Evolutionary conservation across 35 echinoderm and acorn worm species (phyloP).

Genomic region (Ptychodera flava): DNA sequence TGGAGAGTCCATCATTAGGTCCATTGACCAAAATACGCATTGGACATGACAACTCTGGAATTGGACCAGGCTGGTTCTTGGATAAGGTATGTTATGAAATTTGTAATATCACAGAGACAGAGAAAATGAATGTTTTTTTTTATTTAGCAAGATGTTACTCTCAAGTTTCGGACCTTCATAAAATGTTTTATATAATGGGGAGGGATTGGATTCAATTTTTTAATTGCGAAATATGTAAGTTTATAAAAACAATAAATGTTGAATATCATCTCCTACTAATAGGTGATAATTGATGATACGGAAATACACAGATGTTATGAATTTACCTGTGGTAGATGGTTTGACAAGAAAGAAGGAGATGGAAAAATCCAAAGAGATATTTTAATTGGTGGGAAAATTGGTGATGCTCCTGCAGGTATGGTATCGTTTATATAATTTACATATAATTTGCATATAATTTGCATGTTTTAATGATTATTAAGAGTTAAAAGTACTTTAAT

Average conservation of each 20-base stretch:
- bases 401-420: not conserved
- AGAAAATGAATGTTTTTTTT: too few relatives aligned
- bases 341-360: constrained; percentile 90
- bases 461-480: too few relatives aligned
- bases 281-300: constrained; percentile 93
- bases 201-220: too few relatives aligned
- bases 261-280: not conserved
- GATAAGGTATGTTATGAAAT: constrained; percentile 48
- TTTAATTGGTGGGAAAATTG: not conserved
- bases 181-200: too few relatives aligned
- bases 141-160: too few relatives aligned
- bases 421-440: too few relatives aligned
- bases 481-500: too few relatives aligned
- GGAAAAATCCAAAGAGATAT: constrained; percentile 71
- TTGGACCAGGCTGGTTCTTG: constrained; percentile 77
- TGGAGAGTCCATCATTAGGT: constrained; percentile 60
- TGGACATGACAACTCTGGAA: constrained; percentile 85
- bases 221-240: too few relatives aligned
- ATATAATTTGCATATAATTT: too few relatives aligned
- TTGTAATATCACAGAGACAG: too few relatives aligned
- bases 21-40: constrained; percentile 77
- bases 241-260: too few relatives aligned
- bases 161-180: too few relatives aligned
- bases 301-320: constrained; percentile 70
- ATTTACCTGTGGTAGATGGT: constrained; percentile 83